Conservation (phyloP, 2,888 invertebrate genomes). For the Palloptera scutellata region DNA sequence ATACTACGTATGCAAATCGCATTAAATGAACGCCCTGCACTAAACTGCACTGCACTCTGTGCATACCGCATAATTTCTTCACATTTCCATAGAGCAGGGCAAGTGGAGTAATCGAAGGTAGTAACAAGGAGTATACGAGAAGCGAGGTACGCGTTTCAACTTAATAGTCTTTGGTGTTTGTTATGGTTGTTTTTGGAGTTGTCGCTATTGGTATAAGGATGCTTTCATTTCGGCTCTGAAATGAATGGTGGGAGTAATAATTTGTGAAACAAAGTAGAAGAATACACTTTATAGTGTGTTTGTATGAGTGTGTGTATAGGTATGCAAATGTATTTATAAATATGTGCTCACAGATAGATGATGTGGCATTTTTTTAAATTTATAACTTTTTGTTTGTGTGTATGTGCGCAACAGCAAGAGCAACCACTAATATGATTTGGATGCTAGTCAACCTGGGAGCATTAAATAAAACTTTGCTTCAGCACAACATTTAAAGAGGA, state of each 20-base stretch:
- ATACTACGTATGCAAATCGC: constrained; percentile 16
- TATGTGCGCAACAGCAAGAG: background rate
- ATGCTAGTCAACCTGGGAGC: no score
- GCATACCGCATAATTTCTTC: constrained; percentile 12
- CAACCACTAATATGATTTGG: background rate
- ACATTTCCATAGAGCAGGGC: background rate
- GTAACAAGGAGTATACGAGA: no score
- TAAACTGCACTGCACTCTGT: no score
- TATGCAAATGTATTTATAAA: background rate
- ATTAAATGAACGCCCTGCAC: constrained; percentile 5
- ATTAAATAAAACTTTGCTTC: no score
- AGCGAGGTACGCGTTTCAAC: background rate
- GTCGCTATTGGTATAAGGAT: no score
- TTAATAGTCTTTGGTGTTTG: no score
- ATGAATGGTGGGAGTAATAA: no score
- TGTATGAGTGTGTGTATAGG: background rate
- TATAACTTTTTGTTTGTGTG: background rate
- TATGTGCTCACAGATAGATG: background rate
- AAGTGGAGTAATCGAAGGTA: no score
- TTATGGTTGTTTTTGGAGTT: no score
- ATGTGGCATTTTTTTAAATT: constrained; percentile 6
- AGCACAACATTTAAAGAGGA: no score
- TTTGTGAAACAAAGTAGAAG: no score
- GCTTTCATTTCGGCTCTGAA: no score
- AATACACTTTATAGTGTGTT: background rate